Base-by-base conservation (phyloP, 2,888 invertebrate species). In the Beris morrisii region DNA sequence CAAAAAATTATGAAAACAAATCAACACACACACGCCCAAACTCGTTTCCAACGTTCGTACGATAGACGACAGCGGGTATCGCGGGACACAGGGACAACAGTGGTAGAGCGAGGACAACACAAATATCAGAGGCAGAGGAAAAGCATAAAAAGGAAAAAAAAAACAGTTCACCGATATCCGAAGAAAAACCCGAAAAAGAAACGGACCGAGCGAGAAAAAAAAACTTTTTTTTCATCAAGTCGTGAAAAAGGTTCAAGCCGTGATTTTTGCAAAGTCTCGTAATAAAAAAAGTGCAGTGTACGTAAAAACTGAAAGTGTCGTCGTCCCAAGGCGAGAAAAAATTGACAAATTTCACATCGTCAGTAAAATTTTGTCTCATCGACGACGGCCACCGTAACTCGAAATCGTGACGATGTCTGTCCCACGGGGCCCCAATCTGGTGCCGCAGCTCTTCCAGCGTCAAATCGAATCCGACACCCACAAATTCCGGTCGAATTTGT, bases 401-500 rank as follows among this genome's bases (percentile, higher is more conserved):
- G 13, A 64, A 65, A 22, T 22, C 3, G 45, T 38, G 48, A 65
- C 48, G 28, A 65, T 65, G 65, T 65, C 65, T 13, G 56, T 30
- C 31, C 31, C 45, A 32, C 52, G 53, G 28, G 44, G 64, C 44
- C 45, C 54, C 55, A 65, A 65, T 48, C 48, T 65, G 56, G 22
- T 56, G 28, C 48, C 48, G 38, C 65, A 56, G 48, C 48, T 65
- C 12, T 15, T 48, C 48, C 22, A 65, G 15, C 46, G 48, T 55
- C 46, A 56, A 22, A 13, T 7, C 22, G 48, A 65, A 3, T 46
- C 38, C 65, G 56, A 56, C 31, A 32, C 71, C 13, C 69, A 71
- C 55, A 69, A 70, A 32, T 77, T 76, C 67, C 71, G 73, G n/a
- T 70, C 73, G 45, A 72, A 73, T 70, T 67, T 77, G 66, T 80